Evolutionary conservation across 1,140 invertebrate species (phyloP), one percentile per base, ranked within the genome.

Genomic region (Drosophila lini): DNA sequence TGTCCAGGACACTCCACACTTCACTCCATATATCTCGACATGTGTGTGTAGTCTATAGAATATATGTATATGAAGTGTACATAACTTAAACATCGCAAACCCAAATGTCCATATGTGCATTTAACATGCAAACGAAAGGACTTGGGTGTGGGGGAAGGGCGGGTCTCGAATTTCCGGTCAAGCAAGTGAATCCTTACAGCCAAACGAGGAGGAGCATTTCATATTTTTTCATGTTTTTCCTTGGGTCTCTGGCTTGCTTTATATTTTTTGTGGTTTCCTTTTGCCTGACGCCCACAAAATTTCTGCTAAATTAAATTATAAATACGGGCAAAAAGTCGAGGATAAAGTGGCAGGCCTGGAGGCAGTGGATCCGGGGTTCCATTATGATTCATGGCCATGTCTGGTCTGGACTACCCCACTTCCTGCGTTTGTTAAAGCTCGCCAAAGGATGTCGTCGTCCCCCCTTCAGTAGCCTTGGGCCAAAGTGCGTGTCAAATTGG

Each of bases 251-350:
- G 56, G 57, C 55, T 59, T 47, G 81, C 45, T 59, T 65, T 40
- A 58, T 44, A 50, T 48, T 74, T 77, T 81, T 76, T 64, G 25
- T 55, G 79, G 67, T 75, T 82, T 82, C 70, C 68, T 74, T 74
- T 81, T 57, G 80, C 76, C 67, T 42, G 81, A 83, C 83, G 74
- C 79, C 82, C 81, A 74, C 85, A 90, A 90, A 90, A 90, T 90
- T 90, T 86, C 86, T 86, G 86, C 79, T 90, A 82, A 90, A 90
- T 90, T 90, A 90, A 90, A 86, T 90, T 85, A 90, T 86, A 90
- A 90, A 80, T 82, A 82, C 77, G 67, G 74, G 67, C 75, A 90
- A 90, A 82, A 90, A 90, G 79, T 83, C 80, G 69, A 71, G 56
- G 71, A 78, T 74, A 84, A 74, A 83, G 80, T 83, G 77, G 52